These are phyloP conservation scores for Conops quadrifasciatus DNA, from an alignment of 2,888 invertebrate species.

Conservation along the genomic window DNA sequence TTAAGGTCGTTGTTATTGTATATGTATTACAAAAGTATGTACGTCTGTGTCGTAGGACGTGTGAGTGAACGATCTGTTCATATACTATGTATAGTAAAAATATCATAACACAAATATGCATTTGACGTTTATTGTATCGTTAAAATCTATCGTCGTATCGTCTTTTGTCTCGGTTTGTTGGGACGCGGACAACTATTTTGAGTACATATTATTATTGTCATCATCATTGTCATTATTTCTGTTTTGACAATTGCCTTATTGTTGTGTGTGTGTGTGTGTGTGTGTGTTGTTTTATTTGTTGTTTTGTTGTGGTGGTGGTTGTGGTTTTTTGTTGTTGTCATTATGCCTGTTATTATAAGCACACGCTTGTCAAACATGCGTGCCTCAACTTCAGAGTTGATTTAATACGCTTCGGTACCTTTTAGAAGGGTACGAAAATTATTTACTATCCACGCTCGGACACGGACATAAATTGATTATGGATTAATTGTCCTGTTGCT, in stretches of 20 bases:
- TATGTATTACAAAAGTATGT: background rate
- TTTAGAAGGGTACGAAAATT: background rate
- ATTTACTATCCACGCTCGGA: background rate
- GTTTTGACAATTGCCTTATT: no score
- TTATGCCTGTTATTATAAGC: conserved; percentile 16
- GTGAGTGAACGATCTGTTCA: no score
- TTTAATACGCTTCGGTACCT: conserved; percentile 17
- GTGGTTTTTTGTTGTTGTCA: background rate
- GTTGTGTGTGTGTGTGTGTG: no score
- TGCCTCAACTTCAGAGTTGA: conserved; percentile 10
- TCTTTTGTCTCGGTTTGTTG: background rate
- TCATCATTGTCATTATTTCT: background rate
- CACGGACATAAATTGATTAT: background rate
- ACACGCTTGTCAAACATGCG: conserved; percentile 27
- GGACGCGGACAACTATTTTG: background rate
- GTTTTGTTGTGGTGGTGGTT: background rate
- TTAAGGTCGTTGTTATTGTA: background rate
- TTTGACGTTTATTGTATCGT: conserved; percentile 5
- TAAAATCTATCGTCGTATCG: background rate
- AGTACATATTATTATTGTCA: background rate
- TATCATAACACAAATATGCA: background rate
- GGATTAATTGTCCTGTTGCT: background rate
- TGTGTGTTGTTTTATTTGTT: no score
- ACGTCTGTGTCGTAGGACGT: background rate
- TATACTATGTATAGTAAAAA: background rate